Base-by-base conservation (phyloP, 2,888 invertebrate genomes). In the Stenurella melanura region DNA sequence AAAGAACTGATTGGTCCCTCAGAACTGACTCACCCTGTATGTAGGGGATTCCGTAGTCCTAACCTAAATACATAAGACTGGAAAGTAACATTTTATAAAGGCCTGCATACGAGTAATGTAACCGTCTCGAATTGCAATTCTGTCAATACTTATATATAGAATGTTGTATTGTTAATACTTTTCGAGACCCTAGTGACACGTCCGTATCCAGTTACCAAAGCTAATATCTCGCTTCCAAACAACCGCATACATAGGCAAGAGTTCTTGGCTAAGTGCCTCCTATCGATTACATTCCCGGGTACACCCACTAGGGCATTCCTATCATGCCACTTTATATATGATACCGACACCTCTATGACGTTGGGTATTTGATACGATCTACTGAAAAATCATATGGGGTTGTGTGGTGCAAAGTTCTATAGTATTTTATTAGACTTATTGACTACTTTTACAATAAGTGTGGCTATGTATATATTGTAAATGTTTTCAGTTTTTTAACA, bases 161-260 rank as follows among this genome's bases (percentile, higher is more conserved):
- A 63, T 17, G 72, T 72, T 19, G 30, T 50, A 74, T 75, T 74
- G 77, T 79, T 84, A 83, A 84, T 83, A 81, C 84, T 78, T 76
- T 78, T 75, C 66, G 72, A 63, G 67, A 82, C 74, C 78, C 70
- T 71, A 67, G 76, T 75, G 83, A 84, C 86, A 86, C 86, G 86
- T 77, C 73, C 77, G 80, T 83, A 74, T 86, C 82, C 66, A 72
- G 80, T 85, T 85, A 82, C 85, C 82, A 84, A 85, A 86, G 83
- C 81, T 75, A 81, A 80, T 78, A 80, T 81, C 77, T 76, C 79
- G 74, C 78, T 77, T 73, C 71, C 78, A 38, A 56, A 72, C 71
- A 64, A 73, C 74, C 73, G 57, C 70, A 74, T 56, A 61, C 71
- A 73, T 72, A 71, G 68, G 73, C 70, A 77, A 70, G 76, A 78